These are phyloP conservation scores for Pelodiscus sinensis DNA, from an alignment of 2,113 vertebrate genomes.

Conservation along the genomic window DNA sequence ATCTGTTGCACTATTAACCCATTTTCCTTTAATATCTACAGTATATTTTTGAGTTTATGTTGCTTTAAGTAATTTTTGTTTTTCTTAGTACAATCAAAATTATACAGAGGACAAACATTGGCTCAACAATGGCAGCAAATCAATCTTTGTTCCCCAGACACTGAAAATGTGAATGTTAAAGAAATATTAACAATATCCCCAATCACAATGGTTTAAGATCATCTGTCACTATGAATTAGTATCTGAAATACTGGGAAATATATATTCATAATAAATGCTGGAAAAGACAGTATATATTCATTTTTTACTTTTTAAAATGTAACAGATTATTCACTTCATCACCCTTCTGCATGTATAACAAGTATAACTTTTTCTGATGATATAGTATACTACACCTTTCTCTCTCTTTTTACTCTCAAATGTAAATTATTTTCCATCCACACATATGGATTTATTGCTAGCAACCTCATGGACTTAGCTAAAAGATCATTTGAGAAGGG, in stretches of 20 bases:
- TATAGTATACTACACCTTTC: not conserved
- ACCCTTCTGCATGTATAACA: slow-evolving; percentile 19
- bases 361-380: not conserved
- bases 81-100: not conserved
- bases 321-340: not conserved
- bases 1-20: not conserved
- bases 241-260: not conserved
- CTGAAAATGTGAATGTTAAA: not conserved
- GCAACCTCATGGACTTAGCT: not conserved
- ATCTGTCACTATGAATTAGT: not conserved
- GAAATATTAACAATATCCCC: slow-evolving; percentile 8
- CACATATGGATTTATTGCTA: not conserved
- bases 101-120: slow-evolving; percentile 2
- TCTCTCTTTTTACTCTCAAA: accelerated
- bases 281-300: not conserved
- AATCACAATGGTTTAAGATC: not conserved
- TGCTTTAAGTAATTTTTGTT: not conserved
- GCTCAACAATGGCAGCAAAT: not conserved
- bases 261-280: not conserved
- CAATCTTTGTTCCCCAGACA: not conserved
- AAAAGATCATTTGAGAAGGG: not conserved
- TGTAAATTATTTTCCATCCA: not conserved
- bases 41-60: not conserved
- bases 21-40: not conserved
- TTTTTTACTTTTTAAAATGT: slow-evolving; percentile 34